Conservation (phyloP, 2,888 invertebrate genomes). For the Coelogynopora nodosa region DNA sequence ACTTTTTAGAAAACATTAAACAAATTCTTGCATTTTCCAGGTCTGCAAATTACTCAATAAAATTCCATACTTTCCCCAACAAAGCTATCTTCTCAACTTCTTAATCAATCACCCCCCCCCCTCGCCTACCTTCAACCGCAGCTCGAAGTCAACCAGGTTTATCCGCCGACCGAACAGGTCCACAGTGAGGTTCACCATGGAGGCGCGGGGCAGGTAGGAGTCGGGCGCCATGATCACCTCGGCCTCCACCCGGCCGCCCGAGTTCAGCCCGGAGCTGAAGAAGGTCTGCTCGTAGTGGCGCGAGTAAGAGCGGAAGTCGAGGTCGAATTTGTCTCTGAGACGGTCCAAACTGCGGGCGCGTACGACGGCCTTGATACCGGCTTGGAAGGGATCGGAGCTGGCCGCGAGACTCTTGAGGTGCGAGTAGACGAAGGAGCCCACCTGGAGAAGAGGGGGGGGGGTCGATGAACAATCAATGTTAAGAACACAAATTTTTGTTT, state of each 20-base stretch:
- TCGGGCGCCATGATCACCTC: conserved; percentile 58
- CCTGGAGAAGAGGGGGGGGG: conserved; percentile 67
- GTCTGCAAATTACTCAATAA: too few relatives aligned
- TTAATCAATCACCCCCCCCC: too few relatives aligned
- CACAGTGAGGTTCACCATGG: conserved; percentile 58
- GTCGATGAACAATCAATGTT: too few relatives aligned
- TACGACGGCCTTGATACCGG: background rate
- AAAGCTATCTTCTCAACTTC: too few relatives aligned
- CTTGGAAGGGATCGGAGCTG: conserved; percentile 73
- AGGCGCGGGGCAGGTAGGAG: conserved; percentile 60
- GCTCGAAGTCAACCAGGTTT: conserved; percentile 75
- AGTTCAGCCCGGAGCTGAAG: background rate
- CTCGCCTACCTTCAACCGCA: background rate
- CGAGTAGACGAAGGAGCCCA: conserved; percentile 90
- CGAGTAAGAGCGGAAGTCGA: conserved; percentile 83
- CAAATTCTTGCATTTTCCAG: too few relatives aligned
- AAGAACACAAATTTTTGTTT: too few relatives aligned
- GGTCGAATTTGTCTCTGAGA: conserved; percentile 67
- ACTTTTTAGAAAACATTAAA: too few relatives aligned
- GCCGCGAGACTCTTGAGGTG: conserved; percentile 81
- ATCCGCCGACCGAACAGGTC: conserved; percentile 73
- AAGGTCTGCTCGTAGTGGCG: conserved; percentile 65
- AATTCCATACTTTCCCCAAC: too few relatives aligned
- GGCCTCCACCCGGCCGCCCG: conserved; percentile 67
- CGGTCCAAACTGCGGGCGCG: background rate